A percentile compares a stretch with the other conserved stretches of the same genome.
phyloP scores from a whole-genome alignment of 2,888 invertebrate genomes.

The Belgica antarctica region DNA sequence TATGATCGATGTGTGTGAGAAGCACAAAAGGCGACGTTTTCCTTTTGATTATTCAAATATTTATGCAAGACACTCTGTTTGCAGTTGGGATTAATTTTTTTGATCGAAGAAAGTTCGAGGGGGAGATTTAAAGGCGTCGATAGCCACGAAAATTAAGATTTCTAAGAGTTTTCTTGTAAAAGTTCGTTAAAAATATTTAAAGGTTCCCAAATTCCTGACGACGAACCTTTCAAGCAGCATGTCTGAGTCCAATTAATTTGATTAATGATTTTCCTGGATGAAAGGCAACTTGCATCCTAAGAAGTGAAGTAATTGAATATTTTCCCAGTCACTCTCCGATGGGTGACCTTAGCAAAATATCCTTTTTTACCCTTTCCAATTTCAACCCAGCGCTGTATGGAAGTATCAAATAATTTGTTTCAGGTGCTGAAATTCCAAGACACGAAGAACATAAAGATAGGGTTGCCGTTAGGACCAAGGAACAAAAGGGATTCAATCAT shows the following conservation, averaged over 20 bases:
- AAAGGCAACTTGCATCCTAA: slow-evolving; percentile 6
- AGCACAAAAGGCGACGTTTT: slow-evolving; percentile 24
- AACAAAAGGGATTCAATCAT: neutral
- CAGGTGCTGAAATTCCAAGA: slow-evolving; percentile 39
- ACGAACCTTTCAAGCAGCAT: neutral
- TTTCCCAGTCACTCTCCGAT: slow-evolving; percentile 25
- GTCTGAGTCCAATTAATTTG: slow-evolving; percentile 33
- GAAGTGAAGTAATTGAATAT: slow-evolving; percentile 37
- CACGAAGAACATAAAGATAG: neutral
- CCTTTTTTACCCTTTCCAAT: slow-evolving; percentile 34
- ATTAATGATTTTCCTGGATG: slow-evolving; percentile 32
- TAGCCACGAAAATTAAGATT: neutral
- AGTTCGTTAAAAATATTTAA: neutral
- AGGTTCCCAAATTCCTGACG: slow-evolving; percentile 2
- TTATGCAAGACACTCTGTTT: slow-evolving; percentile 26
- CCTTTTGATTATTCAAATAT: slow-evolving; percentile 38
- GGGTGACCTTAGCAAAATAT: slow-evolving; percentile 32
- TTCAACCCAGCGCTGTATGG: neutral
- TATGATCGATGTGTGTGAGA: slow-evolving; percentile 42
- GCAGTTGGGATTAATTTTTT: slow-evolving; percentile 27
- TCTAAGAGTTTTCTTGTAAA: neutral
- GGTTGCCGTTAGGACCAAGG: neutral
- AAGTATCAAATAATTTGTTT: slow-evolving; percentile 32
- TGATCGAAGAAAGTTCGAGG: neutral
- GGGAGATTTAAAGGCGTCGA: neutral